Conservation (phyloP, 1,140 invertebrate genomes). For the Ceratina australensis region DNA sequence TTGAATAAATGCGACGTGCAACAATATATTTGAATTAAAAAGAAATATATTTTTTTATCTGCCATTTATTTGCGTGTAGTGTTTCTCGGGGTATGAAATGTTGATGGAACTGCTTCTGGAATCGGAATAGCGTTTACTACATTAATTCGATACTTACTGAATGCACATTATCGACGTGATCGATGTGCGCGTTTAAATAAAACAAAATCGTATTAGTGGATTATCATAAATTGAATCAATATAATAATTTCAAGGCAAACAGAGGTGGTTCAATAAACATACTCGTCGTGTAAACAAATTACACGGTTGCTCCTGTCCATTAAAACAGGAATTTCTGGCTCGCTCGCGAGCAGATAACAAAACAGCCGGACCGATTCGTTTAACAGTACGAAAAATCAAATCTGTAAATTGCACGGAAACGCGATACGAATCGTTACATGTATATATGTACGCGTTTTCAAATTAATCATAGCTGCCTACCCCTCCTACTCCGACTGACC, state of each 20-base stretch:
- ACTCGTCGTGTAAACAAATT: not conserved
- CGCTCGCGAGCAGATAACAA: no score
- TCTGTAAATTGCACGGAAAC: slow-evolving; percentile 11
- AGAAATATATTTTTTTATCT: no score
- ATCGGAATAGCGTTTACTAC: no score
- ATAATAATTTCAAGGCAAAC: not conserved
- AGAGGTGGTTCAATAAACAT: not conserved
- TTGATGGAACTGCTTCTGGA: no score
- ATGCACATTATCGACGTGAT: no score
- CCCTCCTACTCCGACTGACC: not conserved
- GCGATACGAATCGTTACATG: slow-evolving; percentile 12
- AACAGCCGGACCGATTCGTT: not conserved
- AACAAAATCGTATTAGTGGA: not conserved
- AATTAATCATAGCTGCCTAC: slow-evolving; percentile 14
- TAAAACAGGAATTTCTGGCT: not conserved
- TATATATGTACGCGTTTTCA: not conserved
- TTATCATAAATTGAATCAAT: not conserved
- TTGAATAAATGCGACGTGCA: no score
- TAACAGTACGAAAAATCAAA: slow-evolving; percentile 16
- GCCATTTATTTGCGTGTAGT: no score
- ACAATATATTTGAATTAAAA: no score
- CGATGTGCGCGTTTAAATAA: not conserved
- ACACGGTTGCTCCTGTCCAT: no score
- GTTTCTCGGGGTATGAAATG: no score
- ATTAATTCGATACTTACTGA: no score